These are phyloP conservation scores for Oceanodroma leucorhoa DNA, from an alignment of 2,797 vertebrate species.

Conservation along the genomic window DNA sequence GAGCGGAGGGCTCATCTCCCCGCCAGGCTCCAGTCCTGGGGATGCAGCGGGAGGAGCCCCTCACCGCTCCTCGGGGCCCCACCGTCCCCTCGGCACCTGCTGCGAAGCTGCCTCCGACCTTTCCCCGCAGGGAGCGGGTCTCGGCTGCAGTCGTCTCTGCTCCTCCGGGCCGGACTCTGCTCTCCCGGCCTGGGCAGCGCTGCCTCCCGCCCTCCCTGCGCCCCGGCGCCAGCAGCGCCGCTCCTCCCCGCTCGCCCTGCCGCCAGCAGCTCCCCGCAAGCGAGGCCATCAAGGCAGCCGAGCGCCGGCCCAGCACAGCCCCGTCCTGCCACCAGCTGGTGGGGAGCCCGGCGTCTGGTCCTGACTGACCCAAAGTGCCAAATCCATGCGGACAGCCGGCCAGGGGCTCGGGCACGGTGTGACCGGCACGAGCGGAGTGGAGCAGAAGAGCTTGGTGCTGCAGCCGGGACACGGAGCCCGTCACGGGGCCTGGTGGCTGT, in stretches of 20 bases:
- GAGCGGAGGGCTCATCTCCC: background rate
- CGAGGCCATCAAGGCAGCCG: background rate
- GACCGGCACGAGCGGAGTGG: background rate
- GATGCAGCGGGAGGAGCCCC: background rate
- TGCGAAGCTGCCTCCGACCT: background rate
- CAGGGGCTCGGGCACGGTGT: background rate
- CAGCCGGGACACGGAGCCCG: background rate
- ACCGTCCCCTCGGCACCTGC: background rate
- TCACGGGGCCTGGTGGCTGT: background rate
- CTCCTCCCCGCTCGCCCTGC: background rate
- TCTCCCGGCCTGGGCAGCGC: background rate
- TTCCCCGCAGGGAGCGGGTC: accelerated
- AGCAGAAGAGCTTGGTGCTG: background rate
- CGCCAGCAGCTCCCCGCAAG: background rate
- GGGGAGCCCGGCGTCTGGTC: background rate
- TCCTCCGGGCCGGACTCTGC: background rate
- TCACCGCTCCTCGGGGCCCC: accelerated
- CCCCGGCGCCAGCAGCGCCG: accelerated
- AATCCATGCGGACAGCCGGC: too few relatives aligned
- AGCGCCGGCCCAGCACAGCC: background rate
- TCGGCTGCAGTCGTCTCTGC: accelerated
- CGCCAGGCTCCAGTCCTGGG: background rate
- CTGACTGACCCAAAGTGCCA: background rate
- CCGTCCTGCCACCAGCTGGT: background rate
- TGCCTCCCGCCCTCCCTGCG: background rate